These are phyloP conservation scores for Sesia bembeciformis DNA, from an alignment of 2,888 invertebrate genomes.

Conservation along the genomic window DNA sequence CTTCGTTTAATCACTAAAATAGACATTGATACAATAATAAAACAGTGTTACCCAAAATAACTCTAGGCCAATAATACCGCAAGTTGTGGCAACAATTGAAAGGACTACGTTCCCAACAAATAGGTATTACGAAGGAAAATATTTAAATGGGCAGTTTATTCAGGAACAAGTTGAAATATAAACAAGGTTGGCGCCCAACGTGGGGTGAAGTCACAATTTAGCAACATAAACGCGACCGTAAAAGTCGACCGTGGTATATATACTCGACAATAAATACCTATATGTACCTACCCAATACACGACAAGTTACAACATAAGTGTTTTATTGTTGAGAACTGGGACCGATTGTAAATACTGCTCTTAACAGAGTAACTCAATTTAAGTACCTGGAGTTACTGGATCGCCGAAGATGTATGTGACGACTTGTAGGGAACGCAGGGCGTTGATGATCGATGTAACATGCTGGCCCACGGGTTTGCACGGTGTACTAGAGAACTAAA, in stretches of 20 bases:
- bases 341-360: too few relatives aligned
- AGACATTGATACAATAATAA: too few relatives aligned
- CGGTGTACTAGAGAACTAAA: too few relatives aligned
- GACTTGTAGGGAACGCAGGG: too few relatives aligned
- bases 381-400: too few relatives aligned
- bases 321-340: neutral
- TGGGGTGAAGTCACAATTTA: slow-evolving; percentile 16
- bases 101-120: neutral
- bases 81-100: neutral
- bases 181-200: slow-evolving; percentile 4
- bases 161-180: slow-evolving; percentile 18
- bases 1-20: too few relatives aligned
- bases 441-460: too few relatives aligned
- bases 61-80: too few relatives aligned
- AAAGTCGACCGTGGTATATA: slow-evolving; percentile 14
- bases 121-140: slow-evolving; percentile 4
- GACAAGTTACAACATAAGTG: neutral
- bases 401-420: too few relatives aligned
- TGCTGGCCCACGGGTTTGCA: too few relatives aligned
- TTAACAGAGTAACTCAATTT: too few relatives aligned
- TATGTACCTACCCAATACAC: neutral
- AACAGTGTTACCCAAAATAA: too few relatives aligned
- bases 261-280: neutral
- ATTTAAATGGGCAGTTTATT: slow-evolving; percentile 25
- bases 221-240: slow-evolving; percentile 25